Percentiles rank a stretch among this genome's conserved stretches.
Evolutionary conservation across 2,113 vertebrate species (phyloP).

Genomic region (Megalops atlanticus): DNA sequence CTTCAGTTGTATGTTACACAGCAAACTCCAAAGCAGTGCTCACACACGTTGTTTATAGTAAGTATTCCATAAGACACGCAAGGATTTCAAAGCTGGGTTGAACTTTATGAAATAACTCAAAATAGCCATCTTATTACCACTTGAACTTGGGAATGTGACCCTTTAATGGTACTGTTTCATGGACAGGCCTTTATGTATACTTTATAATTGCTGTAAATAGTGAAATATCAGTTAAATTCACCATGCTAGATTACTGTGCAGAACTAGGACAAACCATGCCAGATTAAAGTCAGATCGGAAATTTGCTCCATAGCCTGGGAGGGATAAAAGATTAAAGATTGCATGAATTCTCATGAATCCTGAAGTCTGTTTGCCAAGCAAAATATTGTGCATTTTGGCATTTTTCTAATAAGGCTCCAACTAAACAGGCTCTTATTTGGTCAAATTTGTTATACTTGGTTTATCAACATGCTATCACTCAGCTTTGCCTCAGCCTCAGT

Average conservation of each 20-base stretch:
- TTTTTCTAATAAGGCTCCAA: slow-evolving; percentile 2
- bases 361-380: slow-evolving; percentile 22
- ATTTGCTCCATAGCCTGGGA: slow-evolving; percentile 18
- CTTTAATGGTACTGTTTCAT: slow-evolving; percentile 10
- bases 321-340: slow-evolving; percentile 35
- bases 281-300: slow-evolving; percentile 39
- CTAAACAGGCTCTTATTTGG: slow-evolving; percentile 25
- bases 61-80: not conserved
- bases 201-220: slow-evolving; percentile 34
- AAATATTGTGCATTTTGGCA: slow-evolving; percentile 3
- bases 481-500: not conserved
- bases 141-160: slow-evolving; percentile 15
- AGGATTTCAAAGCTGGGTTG: not conserved
- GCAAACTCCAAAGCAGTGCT: not conserved
- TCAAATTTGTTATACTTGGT: slow-evolving; percentile 14
- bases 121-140: slow-evolving; percentile 17
- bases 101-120: slow-evolving; percentile 24
- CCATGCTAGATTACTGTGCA: slow-evolving; percentile 40
- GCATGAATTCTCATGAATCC: not conserved
- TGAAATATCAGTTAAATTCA: slow-evolving; percentile 38
- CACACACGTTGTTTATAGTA: not conserved
- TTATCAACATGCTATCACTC: slow-evolving; percentile 11
- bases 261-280: slow-evolving; percentile 39
- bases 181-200: slow-evolving; percentile 2
- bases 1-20: not conserved